Evolutionary conservation across 2,888 invertebrate genomes (phyloP), one percentile per base, ranked within the genome.

Genomic region (Mesorhabditis spiculigera): DNA sequence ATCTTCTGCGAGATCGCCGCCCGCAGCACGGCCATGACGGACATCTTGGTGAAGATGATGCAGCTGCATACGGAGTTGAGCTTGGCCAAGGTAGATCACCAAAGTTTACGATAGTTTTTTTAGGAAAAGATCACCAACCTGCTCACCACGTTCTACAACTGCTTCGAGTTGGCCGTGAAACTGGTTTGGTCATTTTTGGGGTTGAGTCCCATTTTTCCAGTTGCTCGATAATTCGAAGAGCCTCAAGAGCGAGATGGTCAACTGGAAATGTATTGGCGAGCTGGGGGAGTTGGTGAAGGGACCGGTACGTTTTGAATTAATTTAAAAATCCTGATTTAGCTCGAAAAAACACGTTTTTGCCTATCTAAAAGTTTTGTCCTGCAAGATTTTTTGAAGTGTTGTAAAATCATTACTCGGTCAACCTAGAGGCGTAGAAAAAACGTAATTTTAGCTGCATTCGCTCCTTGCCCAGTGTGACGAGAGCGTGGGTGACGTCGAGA

Each of bases 131-230:
- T 50, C 58, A 13, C 58, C n/a, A 50, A 10, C n/a, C 8, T n/a
- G n/a, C n/a, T 50, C 10, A 50, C 58, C n/a, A 50, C n/a, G 58
- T 50, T 50, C n/a, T 50, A 50, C n/a, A n/a, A 50, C n/a, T 10
- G 58, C n/a, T 50, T 50, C n/a, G 58, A 50, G 58, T 13, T 50
- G 8, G 8, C 58, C 8, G n/a, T 50, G 10, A 50, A 50, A n/a
- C n/a, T 50, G 58, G 58, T 50, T 50, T 50, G 58, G 58, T n/a
- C 58, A 50, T 50, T 50, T 50, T 50, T 50, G 58, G 58, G 58
- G 8, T 50, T 50, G 8, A n/a, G 58, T 50, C 58, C 58, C 10
- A 50, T 1, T 50, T 50, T 50, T 50, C 58, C n/a, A 50, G 58
- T 50, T 50, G n/a, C n/a, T 50, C 10, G 58, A 50, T 50, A 50